Percentiles rank a stretch among this genome's conserved stretches.
phyloP scores from a whole-genome alignment of 1,140 invertebrate genomes.

The Agraylea sexmaculata region DNA sequence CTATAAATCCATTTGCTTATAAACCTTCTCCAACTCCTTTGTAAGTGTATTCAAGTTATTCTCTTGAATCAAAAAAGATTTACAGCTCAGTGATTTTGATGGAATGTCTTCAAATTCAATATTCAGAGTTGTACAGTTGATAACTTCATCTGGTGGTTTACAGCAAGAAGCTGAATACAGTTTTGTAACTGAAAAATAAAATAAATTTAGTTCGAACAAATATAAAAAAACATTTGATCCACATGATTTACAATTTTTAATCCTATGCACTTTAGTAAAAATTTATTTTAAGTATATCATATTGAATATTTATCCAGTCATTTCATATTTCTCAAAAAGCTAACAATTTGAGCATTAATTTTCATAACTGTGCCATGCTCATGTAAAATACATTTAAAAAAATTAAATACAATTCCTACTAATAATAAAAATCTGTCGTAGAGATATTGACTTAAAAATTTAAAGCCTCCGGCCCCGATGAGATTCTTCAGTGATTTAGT shows the following conservation, averaged over 20 bases:
- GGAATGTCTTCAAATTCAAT: conserved; percentile 14
- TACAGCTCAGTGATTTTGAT: conserved; percentile 10
- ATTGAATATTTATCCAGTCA: no score
- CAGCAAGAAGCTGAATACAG: conserved; percentile 10
- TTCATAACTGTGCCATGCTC: no score
- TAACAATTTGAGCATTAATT: no score
- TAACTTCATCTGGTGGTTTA: conserved; percentile 14
- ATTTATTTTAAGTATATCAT: no score
- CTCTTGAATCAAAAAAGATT: conserved; percentile 15
- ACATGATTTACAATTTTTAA: not conserved
- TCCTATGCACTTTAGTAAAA: not conserved
- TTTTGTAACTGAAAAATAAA: conserved; percentile 17
- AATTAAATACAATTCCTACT: no score
- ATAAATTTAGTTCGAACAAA: conserved; percentile 3
- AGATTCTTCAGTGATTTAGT: no score
- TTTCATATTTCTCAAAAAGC: no score
- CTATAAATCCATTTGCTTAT: conserved; percentile 14
- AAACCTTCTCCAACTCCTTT: conserved; percentile 17
- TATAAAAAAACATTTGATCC: conserved; percentile 1
- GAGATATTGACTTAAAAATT: conserved; percentile 1
- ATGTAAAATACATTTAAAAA: no score
- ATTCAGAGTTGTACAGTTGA: conserved; percentile 19
- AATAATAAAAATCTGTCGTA: not conserved
- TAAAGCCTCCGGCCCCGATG: no score
- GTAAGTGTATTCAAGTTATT: conserved; percentile 13